Conservation (phyloP, 2,113 vertebrate genomes). For the Elachura formosa region DNA sequence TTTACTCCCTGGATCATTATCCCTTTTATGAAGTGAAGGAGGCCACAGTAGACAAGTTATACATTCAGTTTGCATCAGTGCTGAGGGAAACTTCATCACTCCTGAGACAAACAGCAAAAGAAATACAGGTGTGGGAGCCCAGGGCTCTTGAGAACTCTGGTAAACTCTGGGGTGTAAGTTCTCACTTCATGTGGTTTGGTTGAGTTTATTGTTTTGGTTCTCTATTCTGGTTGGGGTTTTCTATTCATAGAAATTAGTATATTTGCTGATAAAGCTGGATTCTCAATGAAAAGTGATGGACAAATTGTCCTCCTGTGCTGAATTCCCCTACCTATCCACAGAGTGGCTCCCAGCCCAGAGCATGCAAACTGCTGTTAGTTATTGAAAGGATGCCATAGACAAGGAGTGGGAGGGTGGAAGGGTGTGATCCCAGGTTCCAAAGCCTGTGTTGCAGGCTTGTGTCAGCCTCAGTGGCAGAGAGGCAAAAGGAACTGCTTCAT, state of each 20-base stretch:
- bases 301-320: not conserved
- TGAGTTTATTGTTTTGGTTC: not conserved
- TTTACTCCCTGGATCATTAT: not conserved
- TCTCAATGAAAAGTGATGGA: not conserved
- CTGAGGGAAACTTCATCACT: not conserved
- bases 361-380: not conserved
- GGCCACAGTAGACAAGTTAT: not conserved
- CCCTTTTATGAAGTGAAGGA: not conserved
- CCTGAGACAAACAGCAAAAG: not conserved
- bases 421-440: not conserved
- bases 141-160: not conserved
- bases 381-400: not conserved
- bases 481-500: not conserved
- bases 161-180: not conserved
- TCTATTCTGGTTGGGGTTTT: not conserved
- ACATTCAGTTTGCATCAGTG: not conserved
- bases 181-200: not conserved
- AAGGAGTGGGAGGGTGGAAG: not conserved
- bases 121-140: not conserved
- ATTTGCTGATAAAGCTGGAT: not conserved
- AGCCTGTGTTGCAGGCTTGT: fast-evolving
- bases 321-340: not conserved
- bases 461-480: not conserved
- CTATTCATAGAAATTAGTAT: not conserved
- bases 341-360: not conserved